Evolutionary conservation across 2,888 invertebrate species (phyloP).

Genomic region (Melanostoma scalare): DNA sequence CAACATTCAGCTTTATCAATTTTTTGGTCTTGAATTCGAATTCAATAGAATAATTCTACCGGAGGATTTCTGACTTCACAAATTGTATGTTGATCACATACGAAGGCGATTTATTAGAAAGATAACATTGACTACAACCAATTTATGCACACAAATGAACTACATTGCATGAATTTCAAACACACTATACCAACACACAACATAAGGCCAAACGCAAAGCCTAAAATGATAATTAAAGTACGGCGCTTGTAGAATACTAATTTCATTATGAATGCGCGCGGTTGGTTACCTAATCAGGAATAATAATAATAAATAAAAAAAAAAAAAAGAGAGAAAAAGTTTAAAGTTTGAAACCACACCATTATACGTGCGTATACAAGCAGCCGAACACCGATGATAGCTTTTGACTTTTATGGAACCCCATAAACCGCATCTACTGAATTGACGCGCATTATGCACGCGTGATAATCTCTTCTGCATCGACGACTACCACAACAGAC

Average conservation of each 20-base stretch:
- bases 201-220: constrained; percentile 35
- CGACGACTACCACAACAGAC: constrained; percentile 1
- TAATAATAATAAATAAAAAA: constrained; percentile 18
- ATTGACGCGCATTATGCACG: constrained; percentile 55
- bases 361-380: constrained; percentile 64
- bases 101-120: constrained; percentile 63
- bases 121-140: constrained; percentile 71
- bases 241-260: constrained; percentile 56
- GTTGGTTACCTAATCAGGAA: constrained; percentile 67
- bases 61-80: neutral
- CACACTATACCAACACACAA: constrained; percentile 2
- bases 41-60: neutral
- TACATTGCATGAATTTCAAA: constrained; percentile 64
- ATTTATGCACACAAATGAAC: constrained; percentile 71
- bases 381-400: constrained; percentile 49
- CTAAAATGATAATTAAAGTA: constrained; percentile 60
- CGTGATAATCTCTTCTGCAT: constrained; percentile 57
- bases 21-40: neutral
- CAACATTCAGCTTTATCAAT: too few relatives aligned
- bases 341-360: constrained; percentile 41
- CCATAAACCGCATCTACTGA: constrained; percentile 53
- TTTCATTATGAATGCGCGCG: constrained; percentile 7
- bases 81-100: constrained; percentile 64
- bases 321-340: constrained; percentile 14
- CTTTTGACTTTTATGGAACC: constrained; percentile 62